phyloP scores from a whole-genome alignment of 2,113 vertebrate genomes.

The Austrofundulus limnaeus region DNA sequence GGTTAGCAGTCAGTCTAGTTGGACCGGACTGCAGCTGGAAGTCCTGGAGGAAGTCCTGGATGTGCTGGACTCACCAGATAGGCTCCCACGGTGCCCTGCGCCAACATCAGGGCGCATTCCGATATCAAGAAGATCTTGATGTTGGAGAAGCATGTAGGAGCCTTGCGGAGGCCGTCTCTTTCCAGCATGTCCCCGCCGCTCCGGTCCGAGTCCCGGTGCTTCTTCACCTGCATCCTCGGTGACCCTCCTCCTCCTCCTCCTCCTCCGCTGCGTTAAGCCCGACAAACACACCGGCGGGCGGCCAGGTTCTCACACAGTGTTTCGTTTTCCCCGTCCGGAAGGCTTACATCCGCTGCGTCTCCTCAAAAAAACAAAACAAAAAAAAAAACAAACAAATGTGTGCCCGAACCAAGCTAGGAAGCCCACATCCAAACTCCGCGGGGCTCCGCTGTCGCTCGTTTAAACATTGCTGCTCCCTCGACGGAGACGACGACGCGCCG shows the following conservation, averaged over 20 bases:
- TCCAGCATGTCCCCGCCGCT: constrained; percentile 77
- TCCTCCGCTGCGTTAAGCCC: constrained; percentile 68
- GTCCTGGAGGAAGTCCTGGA: neutral
- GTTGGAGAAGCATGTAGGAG: constrained; percentile 90
- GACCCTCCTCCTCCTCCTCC: constrained; percentile 87
- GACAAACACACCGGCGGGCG: constrained; percentile 18
- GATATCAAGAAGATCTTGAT: constrained; percentile 96
- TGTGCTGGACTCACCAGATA: constrained; percentile 91
- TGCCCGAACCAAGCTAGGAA: constrained; percentile 27
- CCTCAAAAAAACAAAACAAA: neutral
- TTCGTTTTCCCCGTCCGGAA: constrained; percentile 23
- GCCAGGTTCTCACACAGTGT: constrained; percentile 6
- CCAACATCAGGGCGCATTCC: constrained; percentile 96
- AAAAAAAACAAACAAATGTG: neutral
- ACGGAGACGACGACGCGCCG: constrained; percentile 41
- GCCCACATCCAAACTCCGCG: constrained; percentile 61
- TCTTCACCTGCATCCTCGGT: constrained; percentile 85
- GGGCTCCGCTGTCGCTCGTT: constrained; percentile 23
- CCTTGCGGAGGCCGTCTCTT: constrained; percentile 80
- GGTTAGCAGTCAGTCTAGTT: too few relatives aligned
- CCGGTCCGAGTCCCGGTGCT: constrained; percentile 75
- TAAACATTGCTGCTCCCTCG: constrained; percentile 65
- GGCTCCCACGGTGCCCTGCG: constrained; percentile 95
- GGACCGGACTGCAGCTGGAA: too few relatives aligned
- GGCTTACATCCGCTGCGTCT: constrained; percentile 61